Conservation (phyloP, 92 coral and sea anemone genomes). For the Virgularia gustaviana region DNA sequence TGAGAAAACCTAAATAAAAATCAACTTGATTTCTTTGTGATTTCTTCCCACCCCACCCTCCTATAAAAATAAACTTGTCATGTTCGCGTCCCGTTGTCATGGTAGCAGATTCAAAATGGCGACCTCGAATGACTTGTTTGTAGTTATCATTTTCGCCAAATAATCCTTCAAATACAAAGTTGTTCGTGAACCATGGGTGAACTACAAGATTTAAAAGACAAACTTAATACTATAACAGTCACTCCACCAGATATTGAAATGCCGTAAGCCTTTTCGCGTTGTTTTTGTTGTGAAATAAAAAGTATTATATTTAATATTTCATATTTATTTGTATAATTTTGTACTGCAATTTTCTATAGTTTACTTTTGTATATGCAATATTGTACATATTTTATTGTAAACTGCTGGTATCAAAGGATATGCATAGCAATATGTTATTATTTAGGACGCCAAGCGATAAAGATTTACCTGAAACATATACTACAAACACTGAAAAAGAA, state of each 20-base stretch:
- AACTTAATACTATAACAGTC: slow-evolving; percentile 24
- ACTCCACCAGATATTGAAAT: slow-evolving; percentile 8
- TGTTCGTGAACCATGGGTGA: no score
- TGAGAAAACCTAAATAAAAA: no score
- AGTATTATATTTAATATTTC: no score
- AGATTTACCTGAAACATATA: slow-evolving; percentile 59
- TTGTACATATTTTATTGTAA: neutral
- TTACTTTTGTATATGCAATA: neutral
- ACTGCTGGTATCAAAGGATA: no score
- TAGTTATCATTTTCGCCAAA: no score
- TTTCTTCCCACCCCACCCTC: no score
- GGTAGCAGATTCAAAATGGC: slow-evolving; percentile 31
- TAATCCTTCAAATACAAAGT: no score
- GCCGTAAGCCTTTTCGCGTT: no score
- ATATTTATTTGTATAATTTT: neutral
- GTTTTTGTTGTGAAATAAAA: no score
- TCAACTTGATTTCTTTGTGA: no score
- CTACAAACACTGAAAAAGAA: slow-evolving; percentile 77
- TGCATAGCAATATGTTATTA: neutral
- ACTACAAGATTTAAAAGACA: slow-evolving; percentile 21
- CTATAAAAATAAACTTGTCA: no score
- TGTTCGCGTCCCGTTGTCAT: slow-evolving; percentile 38
- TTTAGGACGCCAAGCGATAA: slow-evolving; percentile 10
- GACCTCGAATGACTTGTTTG: neutral
- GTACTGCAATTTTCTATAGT: neutral